Evolutionary conservation across 2,888 invertebrate species (phyloP), one percentile per base, ranked within the genome.

Genomic region (Hypomecis punctinalis): DNA sequence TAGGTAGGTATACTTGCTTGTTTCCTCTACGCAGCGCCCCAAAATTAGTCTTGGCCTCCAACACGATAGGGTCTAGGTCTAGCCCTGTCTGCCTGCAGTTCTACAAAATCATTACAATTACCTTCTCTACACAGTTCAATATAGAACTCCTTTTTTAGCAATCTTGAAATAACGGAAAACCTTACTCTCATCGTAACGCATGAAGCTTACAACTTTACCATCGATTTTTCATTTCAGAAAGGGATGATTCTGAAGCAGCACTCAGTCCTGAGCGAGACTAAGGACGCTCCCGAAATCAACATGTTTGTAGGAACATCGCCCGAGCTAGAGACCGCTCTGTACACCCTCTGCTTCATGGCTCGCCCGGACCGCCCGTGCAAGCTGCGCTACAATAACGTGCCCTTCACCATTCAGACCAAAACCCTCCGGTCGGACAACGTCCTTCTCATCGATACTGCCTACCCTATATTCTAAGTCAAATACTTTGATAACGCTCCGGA

Each of bases 291-390:
- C 0, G 96, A 96, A 33, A 95, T 96, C 56, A 95, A 94, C 0
- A 95, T 97, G 94, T 97, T 97, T 81, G 94, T 97, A 56, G 97
- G 97, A 37, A 97, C 97, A 0, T 97, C 97, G 48, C 98, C 98
- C 0, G 98, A 98, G 85, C 91, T 98, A 71, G 98, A 99, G 85
- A 94, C 97, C 84, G 97, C 98, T 0, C 84, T 98, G 6, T 98
- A 98, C 90, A 97, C 98, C 0, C 94, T 98, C 5, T 99, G 98
- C 86, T 98, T 97, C 89, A 93, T 97, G 81, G 90, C 96, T 5
- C 94, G 97, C 63, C 95, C 97, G 0, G 96, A 97, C 83, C 89
- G 94, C 66, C 94, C 95, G 0, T 98, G 98, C 83, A 96, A 95
- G 0, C 94, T 98, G 43, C 87, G 84, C 5, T 85, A 78, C 77